A percentile compares a stretch with the other conserved stretches of the same genome.
Conservation (phyloP, 1,140 invertebrate genomes). For the Trachymyrmex septentrionalis region DNA sequence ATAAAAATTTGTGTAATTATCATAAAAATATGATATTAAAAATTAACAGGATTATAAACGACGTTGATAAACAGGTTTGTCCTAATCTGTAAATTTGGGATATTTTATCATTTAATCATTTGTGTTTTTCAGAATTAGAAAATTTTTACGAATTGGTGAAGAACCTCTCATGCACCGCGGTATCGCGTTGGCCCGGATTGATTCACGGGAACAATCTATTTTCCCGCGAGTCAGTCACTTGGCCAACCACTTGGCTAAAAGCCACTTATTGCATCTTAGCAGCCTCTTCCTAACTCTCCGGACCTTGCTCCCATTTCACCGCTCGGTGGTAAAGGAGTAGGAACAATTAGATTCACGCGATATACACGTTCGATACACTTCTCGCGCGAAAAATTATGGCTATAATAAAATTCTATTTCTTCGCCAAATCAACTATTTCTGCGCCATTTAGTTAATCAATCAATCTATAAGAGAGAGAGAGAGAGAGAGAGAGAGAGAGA, state of each 20-base stretch:
- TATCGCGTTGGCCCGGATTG: constrained; percentile 18
- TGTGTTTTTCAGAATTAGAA: neutral
- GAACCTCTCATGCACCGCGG: constrained; percentile 22
- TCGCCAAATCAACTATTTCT: neutral
- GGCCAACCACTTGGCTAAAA: constrained; percentile 82
- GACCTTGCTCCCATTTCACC: constrained; percentile 87
- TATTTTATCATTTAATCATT: neutral
- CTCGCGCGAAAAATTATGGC: constrained; percentile 75
- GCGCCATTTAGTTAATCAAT: neutral
- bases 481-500: neutral
- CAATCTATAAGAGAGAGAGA: too few species aligned
- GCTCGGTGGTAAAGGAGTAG: constrained; percentile 80
- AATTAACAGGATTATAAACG: neutral
- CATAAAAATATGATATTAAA: neutral
- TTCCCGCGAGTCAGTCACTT: constrained; percentile 83
- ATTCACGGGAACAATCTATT: constrained; percentile 80
- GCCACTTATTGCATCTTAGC: constrained; percentile 86
- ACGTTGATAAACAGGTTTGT: neutral
- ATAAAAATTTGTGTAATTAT: neutral
- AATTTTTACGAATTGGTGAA: neutral
- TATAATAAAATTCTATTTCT: neutral
- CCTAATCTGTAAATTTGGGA: neutral
- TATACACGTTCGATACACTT: constrained; percentile 66
- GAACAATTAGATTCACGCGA: constrained; percentile 82
- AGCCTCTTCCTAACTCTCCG: constrained; percentile 85